phyloP scores from a whole-genome alignment of 2,797 vertebrate species.

The Clarias fuscus region DNA sequence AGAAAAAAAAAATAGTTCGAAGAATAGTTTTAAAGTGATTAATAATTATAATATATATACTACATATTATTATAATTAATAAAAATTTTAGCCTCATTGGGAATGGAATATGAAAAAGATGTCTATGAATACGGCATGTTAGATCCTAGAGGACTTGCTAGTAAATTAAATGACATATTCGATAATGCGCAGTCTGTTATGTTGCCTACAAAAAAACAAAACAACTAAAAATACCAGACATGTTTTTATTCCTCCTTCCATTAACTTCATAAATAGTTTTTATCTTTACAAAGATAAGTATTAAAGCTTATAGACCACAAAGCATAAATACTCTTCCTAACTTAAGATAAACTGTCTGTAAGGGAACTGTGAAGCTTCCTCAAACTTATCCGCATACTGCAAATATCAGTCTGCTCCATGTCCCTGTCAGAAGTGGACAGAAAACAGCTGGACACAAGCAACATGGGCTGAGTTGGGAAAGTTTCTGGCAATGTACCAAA shows the following conservation, averaged over 20 bases:
- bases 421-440: slow-evolving; percentile 33
- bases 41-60: background rate
- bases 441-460: slow-evolving; percentile 40
- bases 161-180: background rate
- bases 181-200: background rate
- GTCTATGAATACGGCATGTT: background rate
- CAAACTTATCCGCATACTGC: slow-evolving; percentile 21
- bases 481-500: slow-evolving; percentile 23
- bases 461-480: slow-evolving; percentile 26
- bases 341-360: slow-evolving; percentile 23
- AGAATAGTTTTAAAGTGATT: background rate
- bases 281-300: slow-evolving; percentile 17
- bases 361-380: slow-evolving; percentile 7
- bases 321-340: slow-evolving; percentile 8
- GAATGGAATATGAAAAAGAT: background rate
- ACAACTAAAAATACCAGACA: background rate
- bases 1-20: background rate
- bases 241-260: background rate
- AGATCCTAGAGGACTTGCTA: background rate
- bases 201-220: background rate
- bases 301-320: slow-evolving; percentile 19
- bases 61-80: too few relatives aligned
- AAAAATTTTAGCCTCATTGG: background rate
- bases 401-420: slow-evolving; percentile 42
- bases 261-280: slow-evolving; percentile 15